phyloP scores from a whole-genome alignment of 2,888 invertebrate genomes.

The Ellobium chinense region DNA sequence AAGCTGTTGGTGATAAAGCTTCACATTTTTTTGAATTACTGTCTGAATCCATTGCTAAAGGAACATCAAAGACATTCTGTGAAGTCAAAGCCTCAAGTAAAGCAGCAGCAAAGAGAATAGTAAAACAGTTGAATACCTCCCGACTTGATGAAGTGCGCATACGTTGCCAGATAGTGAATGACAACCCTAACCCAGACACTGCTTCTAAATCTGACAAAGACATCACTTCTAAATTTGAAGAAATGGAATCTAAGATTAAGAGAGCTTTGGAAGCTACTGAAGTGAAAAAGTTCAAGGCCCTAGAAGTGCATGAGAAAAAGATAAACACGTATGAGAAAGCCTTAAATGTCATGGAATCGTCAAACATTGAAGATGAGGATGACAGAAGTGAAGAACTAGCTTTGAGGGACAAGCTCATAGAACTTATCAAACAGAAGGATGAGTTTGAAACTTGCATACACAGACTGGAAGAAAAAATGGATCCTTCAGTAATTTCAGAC shows the following conservation, averaged over 20 bases:
- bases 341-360: neutral
- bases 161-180: neutral
- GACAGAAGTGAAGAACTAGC: constrained; percentile 48
- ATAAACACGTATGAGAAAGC: neutral
- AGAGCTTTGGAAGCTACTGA: neutral
- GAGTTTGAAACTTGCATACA: constrained; percentile 57
- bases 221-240: neutral
- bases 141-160: neutral
- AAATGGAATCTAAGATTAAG: constrained; percentile 6
- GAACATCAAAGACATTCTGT: neutral
- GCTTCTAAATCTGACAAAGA: neutral
- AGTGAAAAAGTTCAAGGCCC: neutral
- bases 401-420: constrained; percentile 57
- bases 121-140: neutral
- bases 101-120: neutral
- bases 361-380: constrained; percentile 26
- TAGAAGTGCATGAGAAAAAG: neutral
- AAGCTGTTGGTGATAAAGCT: neutral
- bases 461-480: constrained; percentile 46
- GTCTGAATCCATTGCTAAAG: neutral
- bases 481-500: neutral
- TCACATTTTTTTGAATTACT: neutral
- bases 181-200: neutral
- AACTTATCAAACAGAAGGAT: constrained; percentile 56
- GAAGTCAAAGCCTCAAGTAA: neutral